Conservation (phyloP, 2,797 vertebrate species). For the Tamandua tetradactyla region DNA sequence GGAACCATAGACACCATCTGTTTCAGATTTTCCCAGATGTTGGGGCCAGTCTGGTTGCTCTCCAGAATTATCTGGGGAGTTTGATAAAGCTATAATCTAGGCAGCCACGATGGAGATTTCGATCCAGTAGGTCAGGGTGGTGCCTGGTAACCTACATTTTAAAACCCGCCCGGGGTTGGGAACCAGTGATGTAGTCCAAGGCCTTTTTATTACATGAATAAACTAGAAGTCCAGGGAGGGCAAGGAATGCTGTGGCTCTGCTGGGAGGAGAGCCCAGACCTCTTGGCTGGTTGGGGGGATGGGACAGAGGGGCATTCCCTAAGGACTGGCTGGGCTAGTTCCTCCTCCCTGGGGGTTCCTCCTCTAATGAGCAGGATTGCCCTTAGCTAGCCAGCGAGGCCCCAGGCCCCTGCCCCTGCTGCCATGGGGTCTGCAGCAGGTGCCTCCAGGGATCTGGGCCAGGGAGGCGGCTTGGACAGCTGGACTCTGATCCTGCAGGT, state of each 20-base stretch:
- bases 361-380: background rate
- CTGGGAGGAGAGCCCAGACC: background rate
- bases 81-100: background rate
- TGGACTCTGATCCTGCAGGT: slow-evolving; percentile 85
- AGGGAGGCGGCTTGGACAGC: background rate
- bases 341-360: background rate
- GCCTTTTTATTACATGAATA: background rate
- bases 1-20: background rate
- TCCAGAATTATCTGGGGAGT: background rate
- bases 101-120: background rate
- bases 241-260: background rate
- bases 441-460: background rate
- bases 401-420: background rate
- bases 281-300: background rate
- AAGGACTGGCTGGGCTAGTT: background rate
- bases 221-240: background rate
- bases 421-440: background rate
- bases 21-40: background rate
- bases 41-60: background rate
- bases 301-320: background rate
- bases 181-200: background rate
- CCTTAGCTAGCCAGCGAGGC: background rate
- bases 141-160: background rate
- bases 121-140: background rate
- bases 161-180: background rate